Percentiles rank a stretch among this genome's conserved stretches.
These are phyloP conservation scores for Sinocyclocheilus grahami DNA, from an alignment of 2,113 vertebrate species.

Conservation along the genomic window DNA sequence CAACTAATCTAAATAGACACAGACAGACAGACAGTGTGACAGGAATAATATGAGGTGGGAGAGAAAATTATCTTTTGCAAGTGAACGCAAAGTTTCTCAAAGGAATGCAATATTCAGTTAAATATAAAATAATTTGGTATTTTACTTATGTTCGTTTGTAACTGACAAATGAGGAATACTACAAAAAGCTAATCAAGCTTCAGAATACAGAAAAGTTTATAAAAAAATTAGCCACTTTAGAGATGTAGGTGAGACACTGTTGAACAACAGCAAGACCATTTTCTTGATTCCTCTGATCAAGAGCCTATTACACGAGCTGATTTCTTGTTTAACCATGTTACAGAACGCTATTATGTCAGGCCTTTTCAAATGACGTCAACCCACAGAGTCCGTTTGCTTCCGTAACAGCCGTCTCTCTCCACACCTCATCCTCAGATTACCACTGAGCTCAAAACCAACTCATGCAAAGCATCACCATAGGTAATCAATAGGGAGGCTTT, in stretches of 20 bases:
- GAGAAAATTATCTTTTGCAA: no score
- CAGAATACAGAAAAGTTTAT: not conserved
- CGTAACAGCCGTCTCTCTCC: not conserved
- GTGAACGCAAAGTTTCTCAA: no score
- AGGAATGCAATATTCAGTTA: no score
- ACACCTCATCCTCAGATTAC: constrained; percentile 47
- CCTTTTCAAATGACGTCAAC: not conserved
- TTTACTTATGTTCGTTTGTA: no score
- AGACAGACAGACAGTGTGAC: not conserved
- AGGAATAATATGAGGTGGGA: no score
- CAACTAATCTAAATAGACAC: not conserved
- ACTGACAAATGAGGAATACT: no score
- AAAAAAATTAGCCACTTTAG: not conserved
- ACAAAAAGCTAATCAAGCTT: not conserved
- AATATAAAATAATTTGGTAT: no score
- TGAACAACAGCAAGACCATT: not conserved
- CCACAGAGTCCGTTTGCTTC: not conserved
- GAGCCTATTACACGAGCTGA: not conserved
- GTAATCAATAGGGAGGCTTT: constrained; percentile 78
- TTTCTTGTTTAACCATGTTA: not conserved
- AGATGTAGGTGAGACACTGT: not conserved
- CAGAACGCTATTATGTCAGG: not conserved
- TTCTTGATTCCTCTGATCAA: not conserved
- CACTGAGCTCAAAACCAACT: constrained; percentile 61
- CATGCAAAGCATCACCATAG: constrained; percentile 63